phyloP scores from a whole-genome alignment of 2,888 invertebrate genomes.

The Nasonia oneida region DNA sequence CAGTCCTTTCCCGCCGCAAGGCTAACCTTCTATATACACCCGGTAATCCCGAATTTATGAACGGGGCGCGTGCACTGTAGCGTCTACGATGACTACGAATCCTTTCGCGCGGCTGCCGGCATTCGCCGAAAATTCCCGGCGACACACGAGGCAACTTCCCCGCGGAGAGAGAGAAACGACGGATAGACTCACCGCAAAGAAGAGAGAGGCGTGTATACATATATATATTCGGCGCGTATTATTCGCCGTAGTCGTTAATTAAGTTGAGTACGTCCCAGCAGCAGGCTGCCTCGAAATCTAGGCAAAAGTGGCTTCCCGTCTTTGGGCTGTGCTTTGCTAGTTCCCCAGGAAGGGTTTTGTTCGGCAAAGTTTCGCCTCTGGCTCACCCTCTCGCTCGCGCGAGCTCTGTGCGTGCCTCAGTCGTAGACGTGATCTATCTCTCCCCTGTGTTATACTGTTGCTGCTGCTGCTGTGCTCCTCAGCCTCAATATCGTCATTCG shows the following conservation, averaged over 20 bases:
- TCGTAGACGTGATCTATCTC: slow-evolving; percentile 20
- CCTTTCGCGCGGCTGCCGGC: slow-evolving; percentile 5
- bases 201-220: background rate
- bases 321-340: slow-evolving; percentile 16
- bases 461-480: slow-evolving; percentile 14
- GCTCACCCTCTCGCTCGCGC: background rate
- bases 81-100: background rate
- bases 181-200: slow-evolving; percentile 11
- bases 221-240: slow-evolving; percentile 23
- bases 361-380: slow-evolving; percentile 39
- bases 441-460: background rate
- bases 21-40: slow-evolving; percentile 17
- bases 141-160: background rate
- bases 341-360: slow-evolving; percentile 29
- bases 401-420: slow-evolving; percentile 1
- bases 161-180: background rate
- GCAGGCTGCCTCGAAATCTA: background rate
- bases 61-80: background rate
- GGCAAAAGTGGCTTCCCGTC: slow-evolving; percentile 40
- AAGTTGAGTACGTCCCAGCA: slow-evolving; percentile 35
- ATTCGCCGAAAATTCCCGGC: slow-evolving; percentile 12
- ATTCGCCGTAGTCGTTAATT: slow-evolving; percentile 51
- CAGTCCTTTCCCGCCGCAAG: background rate
- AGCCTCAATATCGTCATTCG: slow-evolving; percentile 14
- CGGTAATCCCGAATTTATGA: slow-evolving; percentile 44